Evolutionary conservation across 2,797 vertebrate genomes (phyloP), one percentile per base, ranked within the genome.

Genomic region (Leptodactylus fallax): DNA sequence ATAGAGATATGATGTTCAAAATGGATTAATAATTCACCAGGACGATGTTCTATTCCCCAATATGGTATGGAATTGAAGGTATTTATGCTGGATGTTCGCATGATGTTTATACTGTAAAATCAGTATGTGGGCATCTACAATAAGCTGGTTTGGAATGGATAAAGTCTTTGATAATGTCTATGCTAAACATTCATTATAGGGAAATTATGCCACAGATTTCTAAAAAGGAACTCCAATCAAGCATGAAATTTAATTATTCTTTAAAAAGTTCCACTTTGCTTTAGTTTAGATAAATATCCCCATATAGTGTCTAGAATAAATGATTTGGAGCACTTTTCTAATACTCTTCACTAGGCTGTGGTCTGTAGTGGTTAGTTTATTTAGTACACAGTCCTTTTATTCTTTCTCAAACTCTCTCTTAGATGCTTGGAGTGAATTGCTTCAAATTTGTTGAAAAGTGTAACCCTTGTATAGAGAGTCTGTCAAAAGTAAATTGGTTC

Each of bases 1-100:
- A 87, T 83, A 71, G 61, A 69, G 51, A 71, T 79, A n/a, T 69
- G 27, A 84, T 88, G 61, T 79, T 45, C 25, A 55, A 23, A 19
- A 83, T 45, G 23, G n/a, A 76, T 77, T 87, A 80, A 80, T 71
- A 56, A 71, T 71, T 81, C 53, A 87, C 65, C 23, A 36, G 69
- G 56, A 61, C 53, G 47, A 25, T 23, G 53, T 77, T 65, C 16
- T 63, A 65, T 77, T 77, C 56, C 72, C 83, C 60, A 63, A 77
- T 85, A 85, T 47, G 77, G 45, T 23, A 17, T 25, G n/a, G 76
- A 85, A 77, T 60, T 58, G 9, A 12, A 58, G 17, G 19, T 83
- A 83, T 83, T 83, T 83, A 56, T 19, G 7, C 11, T 47, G 36
- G 13, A 45, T 56, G 69, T 74, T 74, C 36, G 49, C 45, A 6